Evolutionary conservation across 2,113 vertebrate genomes (phyloP).

Genomic region (Romanogobio albipinnatus): DNA sequence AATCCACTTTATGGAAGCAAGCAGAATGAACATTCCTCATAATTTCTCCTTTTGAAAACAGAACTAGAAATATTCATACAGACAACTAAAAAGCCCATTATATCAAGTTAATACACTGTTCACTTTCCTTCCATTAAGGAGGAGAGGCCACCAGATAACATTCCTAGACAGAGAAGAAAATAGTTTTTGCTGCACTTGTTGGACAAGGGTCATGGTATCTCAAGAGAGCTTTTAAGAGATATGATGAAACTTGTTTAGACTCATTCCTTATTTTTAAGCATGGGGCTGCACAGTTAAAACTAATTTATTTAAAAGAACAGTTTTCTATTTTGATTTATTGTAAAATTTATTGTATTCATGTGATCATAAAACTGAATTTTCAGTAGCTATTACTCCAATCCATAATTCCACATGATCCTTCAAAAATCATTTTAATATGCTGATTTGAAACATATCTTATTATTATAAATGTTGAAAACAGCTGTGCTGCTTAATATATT

Average conservation of each 20-base stretch:
- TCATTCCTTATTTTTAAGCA: background rate
- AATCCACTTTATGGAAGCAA: background rate
- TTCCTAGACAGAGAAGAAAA: slow-evolving; percentile 6
- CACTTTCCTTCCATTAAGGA: slow-evolving; percentile 5
- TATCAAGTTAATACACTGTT: background rate
- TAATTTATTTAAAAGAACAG: too few species aligned
- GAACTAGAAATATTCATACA: background rate
- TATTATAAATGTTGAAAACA: too few species aligned
- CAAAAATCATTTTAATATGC: too few species aligned
- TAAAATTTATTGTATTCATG: too few species aligned
- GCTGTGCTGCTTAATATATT: too few species aligned
- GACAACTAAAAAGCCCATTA: slow-evolving; percentile 12
- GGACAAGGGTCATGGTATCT: background rate
- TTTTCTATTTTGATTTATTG: too few species aligned
- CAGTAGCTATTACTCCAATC: too few species aligned
- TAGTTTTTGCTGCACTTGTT: background rate
- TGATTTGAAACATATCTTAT: too few species aligned
- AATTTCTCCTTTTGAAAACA: background rate
- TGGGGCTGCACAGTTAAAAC: too few species aligned
- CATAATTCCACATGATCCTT: too few species aligned
- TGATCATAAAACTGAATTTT: too few species aligned
- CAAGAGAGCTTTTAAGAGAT: slow-evolving; percentile 14
- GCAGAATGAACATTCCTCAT: background rate
- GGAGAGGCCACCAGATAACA: background rate
- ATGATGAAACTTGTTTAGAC: background rate